Conservation (phyloP, 64 coral and sea anemone genomes). For the Montipora capricornis region DNA sequence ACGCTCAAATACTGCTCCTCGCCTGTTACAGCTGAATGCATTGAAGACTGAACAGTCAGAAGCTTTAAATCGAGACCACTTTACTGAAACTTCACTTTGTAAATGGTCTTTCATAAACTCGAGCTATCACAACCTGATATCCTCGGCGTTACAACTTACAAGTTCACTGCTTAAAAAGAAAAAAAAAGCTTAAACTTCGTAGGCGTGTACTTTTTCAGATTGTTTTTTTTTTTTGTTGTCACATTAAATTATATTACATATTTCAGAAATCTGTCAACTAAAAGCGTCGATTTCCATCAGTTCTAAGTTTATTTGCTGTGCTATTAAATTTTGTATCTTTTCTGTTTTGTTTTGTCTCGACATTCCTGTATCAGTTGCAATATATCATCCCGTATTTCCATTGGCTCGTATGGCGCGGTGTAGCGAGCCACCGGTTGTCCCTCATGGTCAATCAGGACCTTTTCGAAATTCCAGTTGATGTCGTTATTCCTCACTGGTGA, state of each 20-base stretch:
- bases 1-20: not conserved
- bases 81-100: slow-evolving; percentile 41
- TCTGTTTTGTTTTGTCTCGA: not conserved
- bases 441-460: slow-evolving; percentile 76
- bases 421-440: slow-evolving; percentile 65
- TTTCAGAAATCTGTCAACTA: too few species aligned
- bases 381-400: slow-evolving; percentile 48
- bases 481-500: slow-evolving; percentile 75
- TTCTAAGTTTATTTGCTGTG: too few species aligned
- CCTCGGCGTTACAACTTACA: not conserved
- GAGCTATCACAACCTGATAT: not conserved
- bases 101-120: slow-evolving; percentile 54
- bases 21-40: slow-evolving; percentile 56
- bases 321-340: not conserved
- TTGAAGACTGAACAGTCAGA: slow-evolving; percentile 51
- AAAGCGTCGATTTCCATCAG: too few species aligned
- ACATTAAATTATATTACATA: too few species aligned
- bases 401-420: slow-evolving; percentile 66
- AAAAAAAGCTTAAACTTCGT: not conserved
- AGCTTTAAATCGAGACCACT: slow-evolving; percentile 16
- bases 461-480: slow-evolving; percentile 90
- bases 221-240: too few species aligned
- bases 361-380: slow-evolving; percentile 18
- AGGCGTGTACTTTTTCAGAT: not conserved
- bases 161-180: not conserved